phyloP scores from a whole-genome alignment of 1,140 invertebrate genomes.

The Galleria mellonella region DNA sequence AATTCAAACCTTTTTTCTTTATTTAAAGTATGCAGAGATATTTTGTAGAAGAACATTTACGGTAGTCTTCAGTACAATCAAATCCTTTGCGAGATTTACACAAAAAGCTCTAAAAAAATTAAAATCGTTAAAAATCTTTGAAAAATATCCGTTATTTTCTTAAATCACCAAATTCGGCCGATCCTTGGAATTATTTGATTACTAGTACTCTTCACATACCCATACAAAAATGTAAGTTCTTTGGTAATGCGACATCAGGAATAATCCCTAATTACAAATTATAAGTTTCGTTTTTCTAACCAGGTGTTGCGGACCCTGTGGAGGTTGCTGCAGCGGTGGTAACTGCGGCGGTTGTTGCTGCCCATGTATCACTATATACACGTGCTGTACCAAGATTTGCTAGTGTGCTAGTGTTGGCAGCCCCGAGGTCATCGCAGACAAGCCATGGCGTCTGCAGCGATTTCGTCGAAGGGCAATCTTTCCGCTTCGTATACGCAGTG shows the following conservation, averaged over 20 bases:
- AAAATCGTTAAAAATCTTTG: slow-evolving; percentile 3
- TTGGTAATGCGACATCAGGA: too few species aligned
- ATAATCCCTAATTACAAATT: too few species aligned
- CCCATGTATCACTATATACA: slow-evolving; percentile 55
- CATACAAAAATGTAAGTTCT: slow-evolving; percentile 34
- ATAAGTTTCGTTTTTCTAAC: too few species aligned
- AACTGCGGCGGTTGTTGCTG: slow-evolving; percentile 38
- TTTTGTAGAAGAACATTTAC: slow-evolving; percentile 19
- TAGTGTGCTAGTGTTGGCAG: slow-evolving; percentile 13
- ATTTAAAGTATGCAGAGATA: slow-evolving; percentile 22
- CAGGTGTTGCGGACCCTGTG: slow-evolving; percentile 45
- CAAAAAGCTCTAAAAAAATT: slow-evolving; percentile 37
- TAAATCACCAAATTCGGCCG: too few species aligned
- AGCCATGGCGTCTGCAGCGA: slow-evolving; percentile 4
- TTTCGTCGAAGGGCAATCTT: slow-evolving; percentile 9
- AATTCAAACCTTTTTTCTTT: slow-evolving; percentile 7
- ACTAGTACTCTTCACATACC: slow-evolving; percentile 10
- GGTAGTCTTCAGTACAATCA: slow-evolving; percentile 30
- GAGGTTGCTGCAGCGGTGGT: slow-evolving; percentile 19
- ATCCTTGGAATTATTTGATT: slow-evolving; percentile 2
- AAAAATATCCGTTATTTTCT: slow-evolving; percentile 2
- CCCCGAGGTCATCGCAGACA: background rate
- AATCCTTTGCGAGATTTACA: slow-evolving; percentile 34
- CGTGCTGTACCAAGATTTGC: slow-evolving; percentile 63
- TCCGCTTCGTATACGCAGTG: slow-evolving; percentile 5